These are phyloP conservation scores for Okapia johnstoni DNA, from an alignment of 2,113 vertebrate species.

Conservation along the genomic window DNA sequence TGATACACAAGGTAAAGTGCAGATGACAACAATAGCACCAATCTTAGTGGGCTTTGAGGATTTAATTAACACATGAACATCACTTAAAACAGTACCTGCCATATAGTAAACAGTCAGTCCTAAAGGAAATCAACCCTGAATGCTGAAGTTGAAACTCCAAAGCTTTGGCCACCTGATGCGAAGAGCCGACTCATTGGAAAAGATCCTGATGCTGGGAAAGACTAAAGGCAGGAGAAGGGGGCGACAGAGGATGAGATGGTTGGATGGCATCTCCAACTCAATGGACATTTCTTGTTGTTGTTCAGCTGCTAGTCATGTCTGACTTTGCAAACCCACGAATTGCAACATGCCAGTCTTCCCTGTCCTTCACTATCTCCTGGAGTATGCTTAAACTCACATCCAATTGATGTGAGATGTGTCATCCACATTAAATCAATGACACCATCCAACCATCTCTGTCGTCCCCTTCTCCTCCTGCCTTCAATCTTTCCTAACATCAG, in stretches of 20 bases:
- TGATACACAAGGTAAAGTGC: not conserved
- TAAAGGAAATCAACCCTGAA: not conserved
- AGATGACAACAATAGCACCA: not conserved
- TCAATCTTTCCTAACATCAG: not conserved
- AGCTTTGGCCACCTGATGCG: not conserved
- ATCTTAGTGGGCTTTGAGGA: not conserved
- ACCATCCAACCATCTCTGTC: not conserved
- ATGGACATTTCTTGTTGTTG: not conserved
- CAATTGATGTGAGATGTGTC: not conserved
- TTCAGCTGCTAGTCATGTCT: not conserved
- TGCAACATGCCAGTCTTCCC: not conserved
- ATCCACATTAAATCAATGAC: not conserved
- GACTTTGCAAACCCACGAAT: not conserved
- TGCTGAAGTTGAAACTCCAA: not conserved
- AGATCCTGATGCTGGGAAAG: not conserved
- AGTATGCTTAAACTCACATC: not conserved
- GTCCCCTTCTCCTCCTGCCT: not conserved
- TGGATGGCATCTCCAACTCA: not conserved
- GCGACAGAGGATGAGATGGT: not conserved
- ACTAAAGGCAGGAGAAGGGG: not conserved
- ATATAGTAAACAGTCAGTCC: not conserved
- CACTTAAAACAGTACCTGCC: not conserved
- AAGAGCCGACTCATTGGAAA: not conserved
- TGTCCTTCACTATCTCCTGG: not conserved
- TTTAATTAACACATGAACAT: not conserved